Evolutionary conservation across 2,888 invertebrate genomes (phyloP).

Genomic region (Ormyrus nitidulus): DNA sequence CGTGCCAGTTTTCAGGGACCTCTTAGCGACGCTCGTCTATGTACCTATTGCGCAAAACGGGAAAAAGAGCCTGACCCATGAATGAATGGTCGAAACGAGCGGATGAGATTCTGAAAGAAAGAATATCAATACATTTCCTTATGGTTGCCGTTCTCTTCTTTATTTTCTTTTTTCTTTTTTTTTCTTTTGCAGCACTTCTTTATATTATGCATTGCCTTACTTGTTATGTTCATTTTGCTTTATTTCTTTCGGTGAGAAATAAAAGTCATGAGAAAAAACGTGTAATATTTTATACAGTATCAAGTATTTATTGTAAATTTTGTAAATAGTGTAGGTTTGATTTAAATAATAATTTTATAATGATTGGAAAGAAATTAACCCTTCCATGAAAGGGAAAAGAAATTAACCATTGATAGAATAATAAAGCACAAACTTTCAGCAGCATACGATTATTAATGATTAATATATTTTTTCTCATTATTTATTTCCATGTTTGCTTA

Average conservation of each 20-base stretch:
- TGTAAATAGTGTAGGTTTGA: neutral
- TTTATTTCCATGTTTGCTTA: neutral
- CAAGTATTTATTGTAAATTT: neutral
- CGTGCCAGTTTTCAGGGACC: conserved; percentile 61
- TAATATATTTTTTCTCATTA: neutral
- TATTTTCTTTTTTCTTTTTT: conserved; percentile 13
- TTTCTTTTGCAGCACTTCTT: no score
- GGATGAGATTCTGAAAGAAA: conserved; percentile 75
- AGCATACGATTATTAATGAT: neutral
- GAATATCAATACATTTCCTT: conserved; percentile 73
- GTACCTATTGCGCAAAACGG: conserved; percentile 76
- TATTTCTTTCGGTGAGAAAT: no score
- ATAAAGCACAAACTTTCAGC: neutral
- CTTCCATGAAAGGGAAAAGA: neutral
- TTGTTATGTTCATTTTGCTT: neutral
- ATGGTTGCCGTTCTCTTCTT: neutral
- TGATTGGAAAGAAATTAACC: neutral
- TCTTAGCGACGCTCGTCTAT: conserved; percentile 62
- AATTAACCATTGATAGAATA: neutral
- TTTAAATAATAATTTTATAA: neutral
- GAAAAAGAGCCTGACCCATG: conserved; percentile 76
- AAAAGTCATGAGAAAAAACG: no score
- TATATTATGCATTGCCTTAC: conserved; percentile 9
- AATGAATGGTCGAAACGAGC: conserved; percentile 75
- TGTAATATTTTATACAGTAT: no score